Conservation (phyloP, 2,888 invertebrate genomes). For the Eretmocerus hayati region DNA sequence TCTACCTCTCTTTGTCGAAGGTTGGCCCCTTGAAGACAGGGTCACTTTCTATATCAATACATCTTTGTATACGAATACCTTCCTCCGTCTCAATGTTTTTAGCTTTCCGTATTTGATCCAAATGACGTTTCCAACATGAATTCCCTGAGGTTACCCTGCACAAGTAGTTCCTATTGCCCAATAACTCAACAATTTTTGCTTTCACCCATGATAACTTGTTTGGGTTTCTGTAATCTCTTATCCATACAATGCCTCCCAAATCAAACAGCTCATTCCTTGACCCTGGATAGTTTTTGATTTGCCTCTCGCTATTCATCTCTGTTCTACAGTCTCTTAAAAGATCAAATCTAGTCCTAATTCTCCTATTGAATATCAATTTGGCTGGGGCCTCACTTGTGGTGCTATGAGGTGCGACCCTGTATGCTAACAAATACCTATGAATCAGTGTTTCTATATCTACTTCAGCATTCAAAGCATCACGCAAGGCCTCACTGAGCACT, state of each 20-base stretch:
- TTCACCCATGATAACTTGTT: conserved; percentile 8
- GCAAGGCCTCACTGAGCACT: conserved; percentile 12
- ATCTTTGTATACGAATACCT: too few species aligned
- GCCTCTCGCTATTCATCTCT: neutral
- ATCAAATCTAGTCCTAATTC: conserved; percentile 9
- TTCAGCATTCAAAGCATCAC: conserved; percentile 2
- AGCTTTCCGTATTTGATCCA: conserved; percentile 19
- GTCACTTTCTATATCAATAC: too few species aligned
- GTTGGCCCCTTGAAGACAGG: too few species aligned
- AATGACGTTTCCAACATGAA: conserved; percentile 13
- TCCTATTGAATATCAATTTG: conserved; percentile 14
- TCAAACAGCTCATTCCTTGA: neutral
- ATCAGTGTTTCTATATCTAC: neutral
- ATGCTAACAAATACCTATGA: conserved; percentile 7
- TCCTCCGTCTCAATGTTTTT: too few species aligned
- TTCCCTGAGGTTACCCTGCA: conserved; percentile 1
- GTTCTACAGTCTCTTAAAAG: neutral
- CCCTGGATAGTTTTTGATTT: conserved; percentile 5
- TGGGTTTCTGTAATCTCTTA: conserved; percentile 6
- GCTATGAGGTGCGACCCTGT: conserved; percentile 17
- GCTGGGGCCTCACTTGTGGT: conserved; percentile 19
- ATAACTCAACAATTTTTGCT: conserved; percentile 5
- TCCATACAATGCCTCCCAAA: conserved; percentile 6
- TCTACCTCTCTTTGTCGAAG: too few species aligned
- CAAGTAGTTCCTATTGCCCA: conserved; percentile 12